Base-by-base conservation (phyloP, 1,140 invertebrate species). In the Temnothorax longispinosus region DNA sequence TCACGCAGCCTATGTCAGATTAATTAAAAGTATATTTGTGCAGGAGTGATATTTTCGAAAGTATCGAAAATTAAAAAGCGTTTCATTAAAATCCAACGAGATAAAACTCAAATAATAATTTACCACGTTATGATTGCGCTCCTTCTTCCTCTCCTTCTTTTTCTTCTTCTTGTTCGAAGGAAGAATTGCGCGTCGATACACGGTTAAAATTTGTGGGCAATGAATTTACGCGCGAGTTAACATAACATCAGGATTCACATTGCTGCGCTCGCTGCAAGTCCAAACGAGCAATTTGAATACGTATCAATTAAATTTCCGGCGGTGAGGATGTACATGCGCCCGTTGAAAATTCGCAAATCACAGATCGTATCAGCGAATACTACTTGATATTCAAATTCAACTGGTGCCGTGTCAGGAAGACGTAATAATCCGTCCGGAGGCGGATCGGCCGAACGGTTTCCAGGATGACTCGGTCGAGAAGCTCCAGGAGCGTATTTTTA, bases 261-360 rank as follows among this genome's bases (percentile, higher is more conserved):
- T 27, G 13, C 15, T 21, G 15, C 44, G 11, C n/a, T 38, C 13
- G 18, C 10, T 21, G 67, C 52, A 21, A 11, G 11, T 60, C 18
- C 13, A 64, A 60, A 60, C 38, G 69, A 60, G 56, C 54, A 35
- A 74, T 84, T 84, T 74, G 56, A 74, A 84, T 74, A 60, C 52
- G 5, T 82, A 82, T 84, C 69, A 84, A 84, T 84, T 84, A 74
- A 81, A 84, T 75, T 75, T n/a, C 56, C 75, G 41, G 47, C 41
- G 69, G 8, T 32, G 41, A 35, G 41, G 18, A 32, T 15, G 54
- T 60, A 44, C 74, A 32, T 44, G 41, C 15, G 38, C 38, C 8
- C 32, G 54, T 74, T 35, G 80, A 74, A 84, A 84, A 84, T 84
- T 84, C 80, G 56, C 80, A 18, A 41, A 69, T 47, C 1, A 27